Conservation (phyloP, 1,140 invertebrate genomes). For the Penaeus japonicus region DNA sequence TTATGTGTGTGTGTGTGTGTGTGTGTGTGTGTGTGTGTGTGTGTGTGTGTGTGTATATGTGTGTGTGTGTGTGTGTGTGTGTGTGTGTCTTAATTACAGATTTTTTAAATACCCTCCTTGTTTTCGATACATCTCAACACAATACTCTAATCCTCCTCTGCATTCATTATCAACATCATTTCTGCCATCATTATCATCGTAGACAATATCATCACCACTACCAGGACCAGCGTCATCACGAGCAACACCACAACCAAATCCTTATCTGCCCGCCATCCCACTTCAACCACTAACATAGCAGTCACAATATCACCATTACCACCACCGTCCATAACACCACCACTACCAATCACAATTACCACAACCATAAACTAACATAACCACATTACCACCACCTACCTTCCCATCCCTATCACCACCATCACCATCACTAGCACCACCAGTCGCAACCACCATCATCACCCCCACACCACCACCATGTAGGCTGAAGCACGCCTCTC, state of each 20-base stretch:
- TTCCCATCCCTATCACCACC: background rate
- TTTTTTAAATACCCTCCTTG: background rate
- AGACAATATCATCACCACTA: background rate
- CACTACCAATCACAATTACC: background rate
- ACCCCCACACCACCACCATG: background rate
- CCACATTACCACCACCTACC: background rate
- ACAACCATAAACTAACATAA: background rate
- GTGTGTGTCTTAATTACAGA: background rate
- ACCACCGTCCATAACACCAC: background rate
- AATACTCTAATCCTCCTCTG: background rate
- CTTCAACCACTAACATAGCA: background rate
- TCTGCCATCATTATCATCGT: background rate
- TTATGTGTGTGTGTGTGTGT: background rate
- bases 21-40: background rate
- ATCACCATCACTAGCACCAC: background rate
- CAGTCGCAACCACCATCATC: background rate
- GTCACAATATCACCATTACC: background rate
- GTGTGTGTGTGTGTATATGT: background rate
- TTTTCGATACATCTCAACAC: background rate
- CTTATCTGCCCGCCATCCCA: background rate
- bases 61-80: background rate
- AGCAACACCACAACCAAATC: background rate
- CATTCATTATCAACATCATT: no score
- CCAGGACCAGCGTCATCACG: background rate
- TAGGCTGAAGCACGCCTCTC: conserved; percentile 30